These are phyloP conservation scores for Gila orcuttii DNA, from an alignment of 2,113 vertebrate genomes.

Conservation along the genomic window DNA sequence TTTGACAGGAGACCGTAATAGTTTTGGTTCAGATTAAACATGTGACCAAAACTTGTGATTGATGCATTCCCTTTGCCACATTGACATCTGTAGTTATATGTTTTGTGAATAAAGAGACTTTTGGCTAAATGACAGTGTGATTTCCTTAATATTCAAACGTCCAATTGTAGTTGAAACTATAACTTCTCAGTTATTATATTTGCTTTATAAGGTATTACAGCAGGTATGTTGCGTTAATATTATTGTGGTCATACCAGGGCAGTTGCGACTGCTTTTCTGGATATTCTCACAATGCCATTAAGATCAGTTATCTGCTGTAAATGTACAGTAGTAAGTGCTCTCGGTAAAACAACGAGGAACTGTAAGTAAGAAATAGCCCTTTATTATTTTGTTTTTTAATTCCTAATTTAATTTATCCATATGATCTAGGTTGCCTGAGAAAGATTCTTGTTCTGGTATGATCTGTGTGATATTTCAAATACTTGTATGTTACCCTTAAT, in stretches of 20 bases:
- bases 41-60: slow-evolving; percentile 26
- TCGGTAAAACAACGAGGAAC: not conserved
- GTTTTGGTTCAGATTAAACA: slow-evolving; percentile 15
- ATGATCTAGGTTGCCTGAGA: not conserved
- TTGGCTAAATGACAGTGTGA: slow-evolving; percentile 40
- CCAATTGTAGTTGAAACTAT: not conserved
- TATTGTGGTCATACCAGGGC: not conserved
- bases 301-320: not conserved
- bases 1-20: not conserved
- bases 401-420: not conserved
- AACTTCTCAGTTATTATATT: not conserved
- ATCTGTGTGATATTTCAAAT: not conserved
- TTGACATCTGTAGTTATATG: slow-evolving; percentile 25
- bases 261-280: not conserved
- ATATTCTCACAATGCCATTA: not conserved
- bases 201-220: not conserved
- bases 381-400: not conserved
- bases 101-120: slow-evolving; percentile 57
- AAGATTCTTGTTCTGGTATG: not conserved
- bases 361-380: not conserved
- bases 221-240: not conserved
- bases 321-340: not conserved
- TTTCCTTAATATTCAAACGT: not conserved
- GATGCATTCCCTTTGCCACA: slow-evolving; percentile 40
- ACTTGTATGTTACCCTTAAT: not conserved